Percentiles rank a stretch among this genome's conserved stretches.
These are phyloP conservation scores for Trogon surrucura DNA, from an alignment of 2,113 vertebrate genomes.

Conservation along the genomic window DNA sequence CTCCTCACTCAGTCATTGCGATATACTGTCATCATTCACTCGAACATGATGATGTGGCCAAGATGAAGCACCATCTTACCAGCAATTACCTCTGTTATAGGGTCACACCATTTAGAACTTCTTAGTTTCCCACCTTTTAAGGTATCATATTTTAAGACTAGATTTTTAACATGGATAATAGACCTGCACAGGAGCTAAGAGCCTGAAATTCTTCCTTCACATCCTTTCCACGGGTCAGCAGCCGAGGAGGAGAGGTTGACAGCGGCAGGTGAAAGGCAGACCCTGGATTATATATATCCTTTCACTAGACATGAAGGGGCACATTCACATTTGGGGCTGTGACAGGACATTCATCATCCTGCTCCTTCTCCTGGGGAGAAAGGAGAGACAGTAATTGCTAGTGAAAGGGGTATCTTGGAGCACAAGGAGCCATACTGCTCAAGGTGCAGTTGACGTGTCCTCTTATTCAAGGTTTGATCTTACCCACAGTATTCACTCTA, in stretches of 20 bases:
- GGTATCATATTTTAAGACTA: neutral
- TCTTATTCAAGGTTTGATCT: neutral
- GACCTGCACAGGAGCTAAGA: neutral
- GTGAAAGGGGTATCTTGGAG: neutral
- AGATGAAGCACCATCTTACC: neutral
- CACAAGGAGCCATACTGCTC: neutral
- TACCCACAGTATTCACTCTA: neutral
- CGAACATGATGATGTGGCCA: neutral
- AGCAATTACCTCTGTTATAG: neutral
- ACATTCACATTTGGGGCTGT: neutral
- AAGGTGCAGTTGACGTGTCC: neutral
- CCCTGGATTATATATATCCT: neutral
- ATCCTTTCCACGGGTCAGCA: neutral
- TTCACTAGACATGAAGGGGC: neutral
- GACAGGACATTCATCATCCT: conserved; percentile 22
- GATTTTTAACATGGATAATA: neutral
- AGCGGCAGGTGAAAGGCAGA: neutral
- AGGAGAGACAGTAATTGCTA: neutral
- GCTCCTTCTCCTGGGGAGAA: neutral
- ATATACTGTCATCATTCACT: neutral
- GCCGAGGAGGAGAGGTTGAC: neutral
- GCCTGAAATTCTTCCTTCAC: neutral
- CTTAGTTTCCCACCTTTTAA: neutral
- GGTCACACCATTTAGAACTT: neutral
- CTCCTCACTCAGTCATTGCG: neutral